Evolutionary conservation across 2,797 vertebrate species (phyloP).

Genomic region (Anableps anableps): DNA sequence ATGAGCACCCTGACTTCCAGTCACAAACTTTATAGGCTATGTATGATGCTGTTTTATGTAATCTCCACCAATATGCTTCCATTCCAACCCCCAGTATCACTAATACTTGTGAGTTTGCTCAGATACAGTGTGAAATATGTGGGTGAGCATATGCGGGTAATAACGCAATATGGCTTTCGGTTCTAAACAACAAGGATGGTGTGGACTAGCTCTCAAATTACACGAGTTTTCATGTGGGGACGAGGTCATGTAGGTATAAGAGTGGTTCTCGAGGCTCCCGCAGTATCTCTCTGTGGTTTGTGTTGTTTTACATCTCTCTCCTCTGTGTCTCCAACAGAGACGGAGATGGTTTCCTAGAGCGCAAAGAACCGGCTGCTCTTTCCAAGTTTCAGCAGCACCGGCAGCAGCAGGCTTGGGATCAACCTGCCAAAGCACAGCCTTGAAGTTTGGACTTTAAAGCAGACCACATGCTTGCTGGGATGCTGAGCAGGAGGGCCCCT

Average conservation of each 20-base stretch:
- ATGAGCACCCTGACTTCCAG: background rate
- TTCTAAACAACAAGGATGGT: slow-evolving; percentile 23
- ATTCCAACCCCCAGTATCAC: background rate
- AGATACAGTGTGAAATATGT: slow-evolving; percentile 46
- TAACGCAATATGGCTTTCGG: slow-evolving; percentile 45
- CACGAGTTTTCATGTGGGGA: background rate
- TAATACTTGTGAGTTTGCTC: slow-evolving; percentile 27
- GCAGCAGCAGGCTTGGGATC: slow-evolving; percentile 32
- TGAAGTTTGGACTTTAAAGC: slow-evolving; percentile 78
- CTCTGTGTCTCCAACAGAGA: slow-evolving; percentile 20
- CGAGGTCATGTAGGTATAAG: background rate
- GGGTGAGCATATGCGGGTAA: slow-evolving; percentile 28
- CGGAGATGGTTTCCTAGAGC: slow-evolving; percentile 7
- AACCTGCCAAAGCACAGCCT: slow-evolving; percentile 55
- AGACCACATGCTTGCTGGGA: slow-evolving; percentile 32
- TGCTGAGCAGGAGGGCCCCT: slow-evolving; percentile 46
- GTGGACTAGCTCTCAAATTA: slow-evolving; percentile 30
- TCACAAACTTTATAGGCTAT: background rate
- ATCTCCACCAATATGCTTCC: slow-evolving; percentile 2
- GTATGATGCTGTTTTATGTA: slow-evolving; percentile 1
- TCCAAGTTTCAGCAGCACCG: slow-evolving; percentile 23
- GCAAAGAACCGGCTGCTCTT: slow-evolving; percentile 20
- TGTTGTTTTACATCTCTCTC: slow-evolving; percentile 29
- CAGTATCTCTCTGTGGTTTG: slow-evolving; percentile 14
- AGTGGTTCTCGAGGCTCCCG: slow-evolving; percentile 1